phyloP scores from a whole-genome alignment of 2,113 vertebrate species.

The Axis porcinus region DNA sequence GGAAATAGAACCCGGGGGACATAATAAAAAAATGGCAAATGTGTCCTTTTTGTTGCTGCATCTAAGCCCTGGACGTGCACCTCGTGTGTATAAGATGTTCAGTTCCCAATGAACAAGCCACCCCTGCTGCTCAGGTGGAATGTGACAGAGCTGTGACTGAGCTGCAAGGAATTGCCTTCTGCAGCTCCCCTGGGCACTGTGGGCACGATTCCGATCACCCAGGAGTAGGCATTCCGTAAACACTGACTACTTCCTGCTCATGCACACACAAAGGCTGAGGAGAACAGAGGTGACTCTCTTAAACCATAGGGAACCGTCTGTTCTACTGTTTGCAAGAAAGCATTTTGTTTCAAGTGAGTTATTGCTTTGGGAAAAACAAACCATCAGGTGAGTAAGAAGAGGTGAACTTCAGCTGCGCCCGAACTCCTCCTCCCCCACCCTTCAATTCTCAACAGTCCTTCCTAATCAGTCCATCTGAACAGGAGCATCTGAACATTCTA shows the following conservation, averaged over 20 bases:
- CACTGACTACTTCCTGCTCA: not conserved
- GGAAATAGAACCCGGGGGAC: not conserved
- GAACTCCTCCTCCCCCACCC: not conserved
- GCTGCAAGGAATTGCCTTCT: no score
- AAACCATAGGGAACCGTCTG: not conserved
- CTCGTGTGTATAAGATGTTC: not conserved
- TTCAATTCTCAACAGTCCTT: not conserved
- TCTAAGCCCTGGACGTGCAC: not conserved
- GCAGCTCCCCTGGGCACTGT: not conserved
- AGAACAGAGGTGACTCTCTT: not conserved
- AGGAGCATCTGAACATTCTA: not conserved
- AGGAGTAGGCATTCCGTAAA: not conserved
- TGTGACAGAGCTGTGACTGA: accelerated
- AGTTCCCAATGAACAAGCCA: not conserved
- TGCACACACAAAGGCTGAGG: not conserved
- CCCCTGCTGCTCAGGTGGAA: not conserved
- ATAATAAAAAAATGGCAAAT: not conserved
- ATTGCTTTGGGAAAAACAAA: not conserved
- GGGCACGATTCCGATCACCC: accelerated
- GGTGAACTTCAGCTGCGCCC: accelerated
- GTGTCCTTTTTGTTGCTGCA: not conserved
- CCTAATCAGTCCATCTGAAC: not conserved
- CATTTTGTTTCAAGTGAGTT: not conserved
- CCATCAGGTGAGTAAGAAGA: not conserved
- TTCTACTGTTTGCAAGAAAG: not conserved